Percentiles rank a stretch among this genome's conserved stretches.
phyloP scores from a whole-genome alignment of 2,888 invertebrate species.

The Perithous albicinctus region DNA sequence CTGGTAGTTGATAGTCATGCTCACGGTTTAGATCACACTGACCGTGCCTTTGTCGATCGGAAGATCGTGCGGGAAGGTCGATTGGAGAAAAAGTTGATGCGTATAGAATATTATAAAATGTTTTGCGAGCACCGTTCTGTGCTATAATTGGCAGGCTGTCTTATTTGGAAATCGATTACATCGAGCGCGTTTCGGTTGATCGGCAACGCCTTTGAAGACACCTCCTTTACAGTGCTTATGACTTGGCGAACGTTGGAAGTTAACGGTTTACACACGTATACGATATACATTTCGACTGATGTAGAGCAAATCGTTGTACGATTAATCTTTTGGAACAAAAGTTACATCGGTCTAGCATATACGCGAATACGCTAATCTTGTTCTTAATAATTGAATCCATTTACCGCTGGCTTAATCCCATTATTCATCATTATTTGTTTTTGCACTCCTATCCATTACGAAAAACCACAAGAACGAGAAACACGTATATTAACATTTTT shows the following conservation, averaged over 20 bases:
- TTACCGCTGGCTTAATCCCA: conserved; percentile 2
- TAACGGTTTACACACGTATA: background rate
- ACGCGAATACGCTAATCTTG: background rate
- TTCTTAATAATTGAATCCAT: conserved; percentile 13
- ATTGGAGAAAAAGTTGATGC: background rate
- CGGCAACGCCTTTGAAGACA: conserved; percentile 7
- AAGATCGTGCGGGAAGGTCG: conserved; percentile 7
- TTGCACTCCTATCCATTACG: too few species aligned
- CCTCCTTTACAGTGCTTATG: background rate
- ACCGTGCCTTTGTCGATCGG: background rate
- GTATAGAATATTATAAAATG: background rate
- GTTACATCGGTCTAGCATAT: too few species aligned
- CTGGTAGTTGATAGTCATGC: conserved; percentile 7
- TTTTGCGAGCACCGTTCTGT: background rate
- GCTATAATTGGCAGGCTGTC: conserved; percentile 30
- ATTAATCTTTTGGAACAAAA: background rate
- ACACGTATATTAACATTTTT: too few species aligned
- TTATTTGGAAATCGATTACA: conserved; percentile 37
- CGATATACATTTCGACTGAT: background rate
- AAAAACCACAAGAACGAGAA: too few species aligned
- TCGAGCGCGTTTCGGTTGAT: conserved; percentile 22
- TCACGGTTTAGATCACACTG: background rate
- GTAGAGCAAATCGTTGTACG: background rate
- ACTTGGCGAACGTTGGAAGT: background rate
- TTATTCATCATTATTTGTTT: background rate